Percentiles rank a stretch among this genome's conserved stretches.
phyloP scores from a whole-genome alignment of 2,113 vertebrate species.

The Theristicus caerulescens region DNA sequence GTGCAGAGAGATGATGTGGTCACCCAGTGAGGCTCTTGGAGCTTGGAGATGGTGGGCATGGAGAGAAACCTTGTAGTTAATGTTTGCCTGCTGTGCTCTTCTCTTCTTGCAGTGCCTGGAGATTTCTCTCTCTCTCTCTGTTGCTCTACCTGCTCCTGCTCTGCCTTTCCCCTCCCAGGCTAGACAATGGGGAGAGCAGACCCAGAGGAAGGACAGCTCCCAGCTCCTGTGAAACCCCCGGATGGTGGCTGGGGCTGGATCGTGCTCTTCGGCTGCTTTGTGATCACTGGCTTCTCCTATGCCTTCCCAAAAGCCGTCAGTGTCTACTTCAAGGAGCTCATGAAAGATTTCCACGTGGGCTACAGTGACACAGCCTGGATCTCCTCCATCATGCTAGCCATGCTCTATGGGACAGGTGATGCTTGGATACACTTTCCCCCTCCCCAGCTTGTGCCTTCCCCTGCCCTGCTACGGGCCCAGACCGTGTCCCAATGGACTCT shows the following conservation, averaged over 20 bases:
- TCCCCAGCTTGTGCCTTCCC: neutral
- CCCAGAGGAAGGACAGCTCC: constrained; percentile 37
- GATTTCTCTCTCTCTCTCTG: neutral
- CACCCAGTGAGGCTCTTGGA: neutral
- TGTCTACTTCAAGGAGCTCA: constrained; percentile 81
- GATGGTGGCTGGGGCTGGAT: constrained; percentile 82
- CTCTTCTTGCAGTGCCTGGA: neutral
- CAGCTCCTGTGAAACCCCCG: constrained; percentile 56
- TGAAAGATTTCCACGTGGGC: constrained; percentile 77
- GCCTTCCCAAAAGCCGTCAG: constrained; percentile 82
- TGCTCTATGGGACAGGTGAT: constrained; percentile 81
- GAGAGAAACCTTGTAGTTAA: neutral
- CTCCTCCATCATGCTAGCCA: constrained; percentile 82
- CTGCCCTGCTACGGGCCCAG: neutral
- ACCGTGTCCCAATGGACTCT: neutral
- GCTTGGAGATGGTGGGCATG: neutral
- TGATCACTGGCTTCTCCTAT: constrained; percentile 80
- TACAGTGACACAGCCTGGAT: constrained; percentile 84
- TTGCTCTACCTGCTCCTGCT: neutral
- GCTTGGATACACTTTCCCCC: neutral
- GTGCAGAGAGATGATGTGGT: neutral
- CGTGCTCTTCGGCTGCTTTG: constrained; percentile 75
- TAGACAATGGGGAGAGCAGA: constrained; percentile 65
- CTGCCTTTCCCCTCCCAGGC: neutral
- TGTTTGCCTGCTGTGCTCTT: neutral